These are phyloP conservation scores for Periphyllus acericola DNA, from an alignment of 2,888 invertebrate species.

Conservation along the genomic window DNA sequence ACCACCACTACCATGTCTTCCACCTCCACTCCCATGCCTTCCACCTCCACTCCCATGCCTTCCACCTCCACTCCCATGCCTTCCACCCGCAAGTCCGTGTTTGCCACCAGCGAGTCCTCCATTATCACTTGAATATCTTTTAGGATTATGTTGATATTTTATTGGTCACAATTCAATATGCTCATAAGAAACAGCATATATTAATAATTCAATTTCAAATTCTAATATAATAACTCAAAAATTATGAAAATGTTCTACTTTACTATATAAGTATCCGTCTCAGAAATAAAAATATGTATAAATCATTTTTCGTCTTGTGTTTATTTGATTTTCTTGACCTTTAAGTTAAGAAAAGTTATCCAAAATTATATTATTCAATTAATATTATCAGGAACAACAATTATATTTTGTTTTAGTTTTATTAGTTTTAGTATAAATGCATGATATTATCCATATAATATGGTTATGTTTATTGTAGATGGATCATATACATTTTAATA, in stretches of 20 bases:
- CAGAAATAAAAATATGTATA: background rate
- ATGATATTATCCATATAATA: no score
- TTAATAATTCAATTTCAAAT: background rate
- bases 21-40: background rate
- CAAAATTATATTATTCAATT: background rate
- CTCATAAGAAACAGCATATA: background rate
- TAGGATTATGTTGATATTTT: background rate
- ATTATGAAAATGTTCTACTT: background rate
- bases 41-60: background rate
- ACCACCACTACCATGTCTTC: background rate
- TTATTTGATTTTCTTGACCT: background rate
- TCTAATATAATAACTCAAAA: background rate
- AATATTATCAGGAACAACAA: no score
- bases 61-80: background rate
- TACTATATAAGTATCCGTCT: background rate
- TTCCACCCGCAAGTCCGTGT: background rate
- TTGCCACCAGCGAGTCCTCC: background rate
- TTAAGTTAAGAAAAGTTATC: background rate
- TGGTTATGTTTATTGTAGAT: no score
- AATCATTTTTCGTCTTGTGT: background rate
- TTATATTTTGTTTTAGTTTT: no score
- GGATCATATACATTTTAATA: no score
- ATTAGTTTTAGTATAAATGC: no score
- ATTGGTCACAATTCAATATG: background rate
- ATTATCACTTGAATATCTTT: background rate